Evolutionary conservation across 1,140 invertebrate species (phyloP).

Genomic region (Drosophila arizonae): DNA sequence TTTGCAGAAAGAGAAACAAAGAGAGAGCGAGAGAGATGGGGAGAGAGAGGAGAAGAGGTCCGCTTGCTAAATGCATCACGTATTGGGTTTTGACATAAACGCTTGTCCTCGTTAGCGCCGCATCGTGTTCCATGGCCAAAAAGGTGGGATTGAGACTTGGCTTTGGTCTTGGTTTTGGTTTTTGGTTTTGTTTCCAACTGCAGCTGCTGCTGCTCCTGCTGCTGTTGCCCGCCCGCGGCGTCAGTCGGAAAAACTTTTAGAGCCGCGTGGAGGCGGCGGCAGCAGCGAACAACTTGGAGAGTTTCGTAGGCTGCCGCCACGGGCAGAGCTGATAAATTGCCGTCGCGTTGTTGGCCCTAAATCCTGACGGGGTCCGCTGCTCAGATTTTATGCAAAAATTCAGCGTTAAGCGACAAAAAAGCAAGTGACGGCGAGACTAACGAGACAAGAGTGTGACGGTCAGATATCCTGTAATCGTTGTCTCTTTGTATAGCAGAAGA

Average conservation of each 20-base stretch:
- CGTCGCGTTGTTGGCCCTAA: constrained; percentile 37
- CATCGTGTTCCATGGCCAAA: constrained; percentile 58
- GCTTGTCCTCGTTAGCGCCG: constrained; percentile 80
- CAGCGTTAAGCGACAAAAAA: constrained; percentile 14
- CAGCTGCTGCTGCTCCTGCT: constrained; percentile 4
- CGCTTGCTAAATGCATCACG: constrained; percentile 76
- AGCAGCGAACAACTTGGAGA: constrained; percentile 50
- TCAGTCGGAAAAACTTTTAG: constrained; percentile 62
- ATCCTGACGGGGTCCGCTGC: constrained; percentile 32
- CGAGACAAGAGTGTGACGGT: background rate
- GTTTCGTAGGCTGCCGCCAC: constrained; percentile 57
- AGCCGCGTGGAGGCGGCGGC: constrained; percentile 28
- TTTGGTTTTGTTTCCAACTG: constrained; percentile 23
- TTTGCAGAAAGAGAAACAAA: constrained; percentile 20
- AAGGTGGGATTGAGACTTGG: constrained; percentile 38
- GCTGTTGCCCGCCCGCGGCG: constrained; percentile 60
- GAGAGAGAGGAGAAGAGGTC: constrained; percentile 7
- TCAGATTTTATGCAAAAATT: constrained; percentile 75
- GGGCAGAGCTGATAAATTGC: constrained; percentile 76
- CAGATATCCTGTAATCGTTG: background rate
- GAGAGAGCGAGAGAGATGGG: constrained; percentile 12
- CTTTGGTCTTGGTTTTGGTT: constrained; percentile 33
- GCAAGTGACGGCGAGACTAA: background rate
- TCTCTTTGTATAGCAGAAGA: too few species aligned
- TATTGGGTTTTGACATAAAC: constrained; percentile 81